Conservation (phyloP, 2,113 vertebrate genomes). For the Notiomystis cincta region DNA sequence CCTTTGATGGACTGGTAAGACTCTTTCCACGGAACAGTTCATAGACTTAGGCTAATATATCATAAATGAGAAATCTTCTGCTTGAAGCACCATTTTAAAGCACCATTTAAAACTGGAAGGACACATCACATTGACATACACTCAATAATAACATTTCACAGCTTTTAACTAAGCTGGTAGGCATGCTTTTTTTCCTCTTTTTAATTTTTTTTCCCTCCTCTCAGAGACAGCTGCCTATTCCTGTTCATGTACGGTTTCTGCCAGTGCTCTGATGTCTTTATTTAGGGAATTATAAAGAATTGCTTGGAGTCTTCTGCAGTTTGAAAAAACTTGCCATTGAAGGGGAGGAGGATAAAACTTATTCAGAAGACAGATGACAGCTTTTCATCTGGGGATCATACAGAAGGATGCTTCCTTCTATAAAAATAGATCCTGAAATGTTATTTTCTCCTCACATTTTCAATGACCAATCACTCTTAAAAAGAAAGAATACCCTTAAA, state of each 20-base stretch:
- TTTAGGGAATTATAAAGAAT: constrained; percentile 75
- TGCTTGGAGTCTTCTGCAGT: constrained; percentile 68
- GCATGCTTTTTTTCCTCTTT: not conserved
- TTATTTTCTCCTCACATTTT: constrained; percentile 59
- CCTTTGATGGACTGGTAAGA: constrained; percentile 66
- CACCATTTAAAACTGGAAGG: constrained; percentile 67
- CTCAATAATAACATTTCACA: constrained; percentile 70
- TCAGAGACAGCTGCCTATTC: constrained; percentile 61
- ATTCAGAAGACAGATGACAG: constrained; percentile 72
- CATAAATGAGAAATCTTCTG: constrained; percentile 63
- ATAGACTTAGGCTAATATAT: constrained; percentile 64
- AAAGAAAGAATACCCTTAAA: constrained; percentile 34
- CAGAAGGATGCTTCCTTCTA: constrained; percentile 65
- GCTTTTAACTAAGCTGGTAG: constrained; percentile 67
- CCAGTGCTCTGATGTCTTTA: constrained; percentile 74
- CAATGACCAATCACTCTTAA: constrained; percentile 29
- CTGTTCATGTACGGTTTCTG: constrained; percentile 53
- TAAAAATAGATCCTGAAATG: constrained; percentile 67
- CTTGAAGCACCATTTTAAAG: constrained; percentile 69
- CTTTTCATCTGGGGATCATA: constrained; percentile 70
- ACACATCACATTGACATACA: constrained; percentile 59
- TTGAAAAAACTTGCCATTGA: constrained; percentile 67
- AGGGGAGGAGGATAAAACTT: constrained; percentile 67
- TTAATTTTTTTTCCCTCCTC: not conserved
- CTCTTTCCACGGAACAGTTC: constrained; percentile 49